Conservation (phyloP, 2,888 invertebrate species). For the Blastobasis lacticolella region DNA sequence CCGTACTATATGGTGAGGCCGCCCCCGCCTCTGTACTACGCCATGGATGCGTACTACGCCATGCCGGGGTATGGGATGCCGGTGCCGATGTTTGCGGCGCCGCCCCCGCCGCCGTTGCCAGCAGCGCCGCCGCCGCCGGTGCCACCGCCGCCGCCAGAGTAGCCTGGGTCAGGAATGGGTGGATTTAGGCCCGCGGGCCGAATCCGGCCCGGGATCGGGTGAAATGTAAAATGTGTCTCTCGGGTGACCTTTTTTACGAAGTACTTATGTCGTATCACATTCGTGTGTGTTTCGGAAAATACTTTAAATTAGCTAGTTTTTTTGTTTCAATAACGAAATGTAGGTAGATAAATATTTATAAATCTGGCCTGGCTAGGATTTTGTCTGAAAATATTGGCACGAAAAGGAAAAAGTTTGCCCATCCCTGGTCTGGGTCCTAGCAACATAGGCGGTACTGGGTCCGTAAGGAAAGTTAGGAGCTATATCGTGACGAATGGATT, state of each 20-base stretch:
- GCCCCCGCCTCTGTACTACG: conserved; percentile 51
- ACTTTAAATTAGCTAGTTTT: background rate
- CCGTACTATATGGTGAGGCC: conserved; percentile 35
- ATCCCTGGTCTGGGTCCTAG: background rate
- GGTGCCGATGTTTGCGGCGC: conserved; percentile 25
- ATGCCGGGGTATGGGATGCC: conserved; percentile 39
- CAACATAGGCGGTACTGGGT: too few relatives aligned
- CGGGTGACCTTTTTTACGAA: background rate
- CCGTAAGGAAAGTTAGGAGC: background rate
- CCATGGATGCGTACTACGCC: conserved; percentile 45
- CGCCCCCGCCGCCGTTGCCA: conserved; percentile 36
- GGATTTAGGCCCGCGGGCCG: conserved; percentile 58
- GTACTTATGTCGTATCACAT: background rate
- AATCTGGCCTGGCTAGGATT: background rate
- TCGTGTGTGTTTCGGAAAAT: background rate
- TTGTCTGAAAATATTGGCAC: background rate
- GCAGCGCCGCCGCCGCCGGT: conserved; percentile 52
- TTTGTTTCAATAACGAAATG: background rate
- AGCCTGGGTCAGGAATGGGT: conserved; percentile 15
- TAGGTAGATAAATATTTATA: background rate
- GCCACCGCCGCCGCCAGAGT: conserved; percentile 69
- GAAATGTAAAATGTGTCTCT: conserved; percentile 7
- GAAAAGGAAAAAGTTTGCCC: background rate
- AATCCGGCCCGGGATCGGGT: conserved; percentile 73
- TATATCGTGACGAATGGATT: background rate